Evolutionary conservation across 2,888 invertebrate species (phyloP), one percentile per base, ranked within the genome.

Genomic region (Hofmannophila pseudospretella): DNA sequence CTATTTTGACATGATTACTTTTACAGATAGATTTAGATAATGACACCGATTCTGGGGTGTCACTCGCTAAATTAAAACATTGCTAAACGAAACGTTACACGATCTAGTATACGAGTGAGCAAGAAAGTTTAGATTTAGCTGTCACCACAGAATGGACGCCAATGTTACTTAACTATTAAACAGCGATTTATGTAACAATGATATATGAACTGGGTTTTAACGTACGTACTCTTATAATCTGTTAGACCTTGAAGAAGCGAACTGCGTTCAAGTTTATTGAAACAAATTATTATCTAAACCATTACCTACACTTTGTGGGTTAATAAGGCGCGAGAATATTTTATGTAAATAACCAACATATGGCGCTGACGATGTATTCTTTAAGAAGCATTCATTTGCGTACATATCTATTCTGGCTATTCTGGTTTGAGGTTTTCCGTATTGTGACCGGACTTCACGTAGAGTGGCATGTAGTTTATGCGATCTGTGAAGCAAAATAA

Each of bases 381-480:
- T 23, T 28, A 31, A 27, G 31, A 26, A 11, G 19, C 25, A 27
- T 20, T 34, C 28, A 39, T 32, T 39, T 36, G 44, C 29, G 30
- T 28, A 14, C 27, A 39, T 49, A 54, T 57, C 45, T 65, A 67
- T 70, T 66, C 57, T 52, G 37, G 63, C 45, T 65, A 67, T 70
- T 66, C 57, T 52, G 37, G 63, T 52, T 48, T 56, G 61, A 68
- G 46, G 60, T 68, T 60, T 69, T 61, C 65, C 66, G 67, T 74
- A 69, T 70, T 75, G 71, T 75, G 72, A 72, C 64, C 56, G 57
- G 49, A 51, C 58, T 51, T 60, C 47, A 58, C 45, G 47, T 42
- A 47, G 52, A 68, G 54, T 66, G 77, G 71, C 69, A 69, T 53
- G 57, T 45, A 62, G 68, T 72, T 71, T 64, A 67, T 59, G 52